Conservation (phyloP, 2,113 vertebrate species). For the Pseudopodoces humilis region DNA sequence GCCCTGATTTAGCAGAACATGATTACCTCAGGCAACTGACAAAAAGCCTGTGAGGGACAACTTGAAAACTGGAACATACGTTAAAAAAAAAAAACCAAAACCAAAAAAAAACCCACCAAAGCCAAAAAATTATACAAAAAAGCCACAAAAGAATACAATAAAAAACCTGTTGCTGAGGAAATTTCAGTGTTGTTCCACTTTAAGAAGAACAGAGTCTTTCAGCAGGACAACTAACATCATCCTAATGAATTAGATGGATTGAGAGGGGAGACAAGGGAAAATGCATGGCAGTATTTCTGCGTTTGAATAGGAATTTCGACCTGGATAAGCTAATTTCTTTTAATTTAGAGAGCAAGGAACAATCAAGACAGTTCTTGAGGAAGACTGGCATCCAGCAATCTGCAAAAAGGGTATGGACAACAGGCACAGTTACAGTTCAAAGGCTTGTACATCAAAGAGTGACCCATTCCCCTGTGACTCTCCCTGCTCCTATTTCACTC, state of each 20-base stretch:
- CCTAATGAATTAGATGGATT: not conserved
- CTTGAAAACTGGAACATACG: not conserved
- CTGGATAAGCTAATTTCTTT: not conserved
- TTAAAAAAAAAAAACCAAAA: not conserved
- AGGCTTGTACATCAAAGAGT: constrained; percentile 31
- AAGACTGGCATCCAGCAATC: not conserved
- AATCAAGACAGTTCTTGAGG: not conserved
- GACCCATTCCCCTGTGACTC: not conserved
- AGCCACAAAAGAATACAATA: not conserved
- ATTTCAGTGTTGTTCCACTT: not conserved
- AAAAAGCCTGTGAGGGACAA: not conserved
- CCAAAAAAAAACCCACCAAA: not conserved
- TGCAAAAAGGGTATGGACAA: not conserved
- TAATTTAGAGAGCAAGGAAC: not conserved
- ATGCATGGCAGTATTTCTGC: not conserved
- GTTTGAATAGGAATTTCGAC: not conserved
- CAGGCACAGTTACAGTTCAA: not conserved
- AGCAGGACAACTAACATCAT: not conserved
- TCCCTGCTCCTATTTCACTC: constrained; percentile 11
- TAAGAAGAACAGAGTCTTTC: not conserved
- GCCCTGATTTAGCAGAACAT: not conserved
- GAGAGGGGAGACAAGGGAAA: not conserved
- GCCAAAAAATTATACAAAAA: not conserved
- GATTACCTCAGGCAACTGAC: not conserved
- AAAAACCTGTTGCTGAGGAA: not conserved